These are phyloP conservation scores for Euglossa dilemma DNA, from an alignment of 1,140 invertebrate genomes.

Conservation along the genomic window DNA sequence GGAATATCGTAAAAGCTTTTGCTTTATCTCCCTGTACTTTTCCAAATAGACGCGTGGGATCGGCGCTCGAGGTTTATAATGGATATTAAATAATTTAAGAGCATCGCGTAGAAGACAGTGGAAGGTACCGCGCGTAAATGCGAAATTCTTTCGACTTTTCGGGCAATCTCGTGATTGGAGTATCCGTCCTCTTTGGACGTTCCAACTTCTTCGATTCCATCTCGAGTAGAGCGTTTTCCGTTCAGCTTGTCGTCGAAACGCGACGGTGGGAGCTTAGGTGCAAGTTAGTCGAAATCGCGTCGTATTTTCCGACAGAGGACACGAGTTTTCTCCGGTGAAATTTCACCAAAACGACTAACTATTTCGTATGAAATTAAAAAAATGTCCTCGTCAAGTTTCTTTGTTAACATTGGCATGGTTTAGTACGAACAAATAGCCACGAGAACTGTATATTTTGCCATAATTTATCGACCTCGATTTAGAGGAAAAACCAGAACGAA, in stretches of 20 bases:
- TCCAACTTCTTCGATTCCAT: background rate
- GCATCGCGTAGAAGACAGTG: no score
- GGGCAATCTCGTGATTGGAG: background rate
- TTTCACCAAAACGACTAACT: background rate
- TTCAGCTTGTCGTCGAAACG: background rate
- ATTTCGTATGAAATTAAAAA: background rate
- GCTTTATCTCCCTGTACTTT: no score
- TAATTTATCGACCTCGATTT: no score
- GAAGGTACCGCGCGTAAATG: no score
- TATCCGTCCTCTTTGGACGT: background rate
- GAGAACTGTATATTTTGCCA: no score
- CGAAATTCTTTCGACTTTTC: background rate
- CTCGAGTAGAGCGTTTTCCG: background rate
- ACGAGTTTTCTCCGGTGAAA: no score
- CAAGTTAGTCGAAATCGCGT: background rate
- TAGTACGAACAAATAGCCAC: no score
- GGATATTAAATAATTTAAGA: background rate
- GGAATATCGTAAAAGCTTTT: background rate
- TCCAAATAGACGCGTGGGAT: background rate
- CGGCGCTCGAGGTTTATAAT: background rate
- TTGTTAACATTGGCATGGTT: no score
- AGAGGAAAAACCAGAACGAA: no score
- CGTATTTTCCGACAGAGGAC: background rate
- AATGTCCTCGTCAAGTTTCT: no score
- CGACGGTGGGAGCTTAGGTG: background rate